Percentiles rank a stretch among this genome's conserved stretches.
Evolutionary conservation across 2,113 vertebrate genomes (phyloP).

Genomic region (Gymnorhina tibicen): DNA sequence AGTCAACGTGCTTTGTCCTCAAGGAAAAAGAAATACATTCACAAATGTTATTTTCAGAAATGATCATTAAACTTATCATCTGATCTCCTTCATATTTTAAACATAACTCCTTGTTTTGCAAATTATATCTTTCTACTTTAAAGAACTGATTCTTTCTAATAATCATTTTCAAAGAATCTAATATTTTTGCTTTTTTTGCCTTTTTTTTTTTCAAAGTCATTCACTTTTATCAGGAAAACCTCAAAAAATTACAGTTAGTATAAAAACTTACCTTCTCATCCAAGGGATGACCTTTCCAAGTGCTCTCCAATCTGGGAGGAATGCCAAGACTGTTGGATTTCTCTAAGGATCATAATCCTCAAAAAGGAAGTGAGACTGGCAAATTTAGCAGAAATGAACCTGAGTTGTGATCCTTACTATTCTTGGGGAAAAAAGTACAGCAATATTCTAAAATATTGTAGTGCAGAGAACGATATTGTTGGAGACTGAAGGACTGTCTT

Average conservation of each 20-base stretch:
- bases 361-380: background rate
- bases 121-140: background rate
- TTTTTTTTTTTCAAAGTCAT: background rate
- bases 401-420: background rate
- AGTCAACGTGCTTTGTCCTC: background rate
- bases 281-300: background rate
- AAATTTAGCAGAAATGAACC: background rate
- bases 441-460: background rate
- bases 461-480: background rate
- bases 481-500: background rate
- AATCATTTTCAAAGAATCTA: background rate
- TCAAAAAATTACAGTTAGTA: background rate
- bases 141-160: background rate
- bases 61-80: background rate
- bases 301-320: background rate
- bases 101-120: background rate
- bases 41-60: background rate
- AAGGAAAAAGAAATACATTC: background rate
- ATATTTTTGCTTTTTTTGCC: accelerated
- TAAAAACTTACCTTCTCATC: background rate
- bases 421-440: background rate
- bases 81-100: background rate
- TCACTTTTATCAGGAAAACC: background rate
- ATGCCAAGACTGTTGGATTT: background rate
- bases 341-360: background rate